Percentiles rank a stretch among this genome's conserved stretches.
Conservation (phyloP, 2,113 vertebrate species). For the Thymallus thymallus region DNA sequence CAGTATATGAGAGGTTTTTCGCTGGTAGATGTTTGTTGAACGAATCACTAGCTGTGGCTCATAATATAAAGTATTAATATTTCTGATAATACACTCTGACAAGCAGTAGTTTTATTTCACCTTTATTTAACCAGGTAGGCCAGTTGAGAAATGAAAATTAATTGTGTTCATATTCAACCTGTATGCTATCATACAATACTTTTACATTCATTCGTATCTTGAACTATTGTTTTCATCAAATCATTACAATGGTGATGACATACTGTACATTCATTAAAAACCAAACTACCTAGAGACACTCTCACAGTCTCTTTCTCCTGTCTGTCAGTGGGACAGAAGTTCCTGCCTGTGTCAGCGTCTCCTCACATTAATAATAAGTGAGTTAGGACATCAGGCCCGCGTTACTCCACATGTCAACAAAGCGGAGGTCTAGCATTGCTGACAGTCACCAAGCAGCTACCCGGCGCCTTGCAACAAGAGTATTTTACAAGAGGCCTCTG, state of each 20-base stretch:
- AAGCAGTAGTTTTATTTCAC: too few relatives aligned
- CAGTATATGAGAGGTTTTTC: too few relatives aligned
- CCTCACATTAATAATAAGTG: slow-evolving; percentile 67
- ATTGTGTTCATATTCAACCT: too few relatives aligned
- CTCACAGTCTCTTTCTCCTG: neutral
- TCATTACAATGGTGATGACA: neutral
- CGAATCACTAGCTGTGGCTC: too few relatives aligned
- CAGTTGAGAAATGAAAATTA: too few relatives aligned
- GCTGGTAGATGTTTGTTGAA: too few relatives aligned
- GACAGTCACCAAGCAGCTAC: slow-evolving; percentile 69
- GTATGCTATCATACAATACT: too few relatives aligned
- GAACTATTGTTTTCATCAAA: neutral
- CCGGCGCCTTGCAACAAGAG: too few relatives aligned
- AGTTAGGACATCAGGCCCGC: slow-evolving; percentile 76
- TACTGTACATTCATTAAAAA: neutral
- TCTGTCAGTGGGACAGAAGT: slow-evolving; percentile 38
- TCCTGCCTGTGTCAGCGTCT: slow-evolving; percentile 16
- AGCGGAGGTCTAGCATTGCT: slow-evolving; percentile 70
- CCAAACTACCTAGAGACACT: neutral
- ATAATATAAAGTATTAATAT: too few relatives aligned
- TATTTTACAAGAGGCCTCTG: slow-evolving; percentile 20
- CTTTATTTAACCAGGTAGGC: too few relatives aligned
- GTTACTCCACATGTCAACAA: slow-evolving; percentile 72
- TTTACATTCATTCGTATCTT: neutral
- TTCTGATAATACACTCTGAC: too few relatives aligned